Evolutionary conservation across 2,888 invertebrate genomes (phyloP).

Genomic region (Drosophila birchii): DNA sequence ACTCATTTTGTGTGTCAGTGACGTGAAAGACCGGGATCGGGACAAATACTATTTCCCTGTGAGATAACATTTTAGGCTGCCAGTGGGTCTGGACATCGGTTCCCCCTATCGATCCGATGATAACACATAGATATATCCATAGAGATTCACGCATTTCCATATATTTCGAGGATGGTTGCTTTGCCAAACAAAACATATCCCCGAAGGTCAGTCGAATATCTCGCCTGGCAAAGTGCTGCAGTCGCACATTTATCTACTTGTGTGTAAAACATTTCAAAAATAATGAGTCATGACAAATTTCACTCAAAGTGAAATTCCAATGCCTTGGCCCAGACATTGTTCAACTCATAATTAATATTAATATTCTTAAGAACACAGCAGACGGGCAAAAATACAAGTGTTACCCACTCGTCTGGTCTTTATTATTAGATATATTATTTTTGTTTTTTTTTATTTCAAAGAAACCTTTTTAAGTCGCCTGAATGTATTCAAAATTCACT

Average conservation of each 20-base stretch:
- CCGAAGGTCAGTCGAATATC: constrained; percentile 19
- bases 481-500: constrained; percentile 42
- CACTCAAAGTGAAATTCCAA: constrained; percentile 35
- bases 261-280: constrained; percentile 5
- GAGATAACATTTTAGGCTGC: constrained; percentile 13
- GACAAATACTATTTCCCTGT: not conserved
- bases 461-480: constrained; percentile 52
- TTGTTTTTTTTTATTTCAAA: constrained; percentile 39
- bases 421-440: constrained; percentile 7
- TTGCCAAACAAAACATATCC: not conserved
- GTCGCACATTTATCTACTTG: constrained; percentile 7
- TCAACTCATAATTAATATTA: constrained; percentile 33
- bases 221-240: constrained; percentile 3
- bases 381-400: constrained; percentile 2
- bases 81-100: constrained; percentile 11
- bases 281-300: constrained; percentile 23
- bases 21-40: constrained; percentile 15
- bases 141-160: constrained; percentile 6
- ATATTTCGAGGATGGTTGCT: not conserved
- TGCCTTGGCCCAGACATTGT: constrained; percentile 37
- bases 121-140: not conserved
- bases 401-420: constrained; percentile 5
- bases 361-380: constrained; percentile 23
- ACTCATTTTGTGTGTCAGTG: constrained; percentile 68
- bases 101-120: constrained; percentile 1